Evolutionary conservation across 2,797 vertebrate genomes (phyloP), one percentile per base, ranked within the genome.

Genomic region (Acipenser transmontanus): DNA sequence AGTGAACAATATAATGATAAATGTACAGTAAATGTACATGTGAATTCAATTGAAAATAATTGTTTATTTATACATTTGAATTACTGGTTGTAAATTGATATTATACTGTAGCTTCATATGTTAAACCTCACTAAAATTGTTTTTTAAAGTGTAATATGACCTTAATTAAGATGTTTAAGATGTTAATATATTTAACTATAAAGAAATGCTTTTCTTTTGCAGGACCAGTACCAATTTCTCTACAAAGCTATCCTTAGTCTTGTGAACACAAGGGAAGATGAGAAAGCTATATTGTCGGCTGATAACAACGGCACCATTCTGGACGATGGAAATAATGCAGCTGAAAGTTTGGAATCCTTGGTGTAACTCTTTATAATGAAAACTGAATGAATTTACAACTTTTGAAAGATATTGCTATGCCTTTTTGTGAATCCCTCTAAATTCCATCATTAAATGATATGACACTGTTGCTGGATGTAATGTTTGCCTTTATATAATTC

Each of bases 161-260:
- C 2, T 52, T 8, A 8, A 52, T 34, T 34, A 34, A 34, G 2
- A 12, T 8, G 7, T 52, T 52, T 8, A 12, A 52, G 8, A 7
- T 12, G 8, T 52, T 52, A 52, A 11, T 7, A 11, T n/a, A 57
- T 57, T 57, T 57, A 57, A 57, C 7, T 52, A 0, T 49, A 6
- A 66, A 47, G 14, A 14, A 13, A 47, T 3, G 6, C 1, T 65
- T 77, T 78, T 70, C 62, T 77, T 68, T 69, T 72, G 8, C 76
- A 99, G 97, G 96, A 99, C 12, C 94, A 97, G 77, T 96, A 92
- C 76, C 95, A 96, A 81, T 97, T 98, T 82, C 89, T 99, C 66
- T 99, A 98, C 86, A 93, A 91, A 88, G 93, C 94, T 68, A 87
- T 99, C 77, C 91, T 98, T 80, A 98, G 95, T 83, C 91, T 98